phyloP scores from a whole-genome alignment of 2,797 vertebrate species.

The Corythornis leucogaster region DNA sequence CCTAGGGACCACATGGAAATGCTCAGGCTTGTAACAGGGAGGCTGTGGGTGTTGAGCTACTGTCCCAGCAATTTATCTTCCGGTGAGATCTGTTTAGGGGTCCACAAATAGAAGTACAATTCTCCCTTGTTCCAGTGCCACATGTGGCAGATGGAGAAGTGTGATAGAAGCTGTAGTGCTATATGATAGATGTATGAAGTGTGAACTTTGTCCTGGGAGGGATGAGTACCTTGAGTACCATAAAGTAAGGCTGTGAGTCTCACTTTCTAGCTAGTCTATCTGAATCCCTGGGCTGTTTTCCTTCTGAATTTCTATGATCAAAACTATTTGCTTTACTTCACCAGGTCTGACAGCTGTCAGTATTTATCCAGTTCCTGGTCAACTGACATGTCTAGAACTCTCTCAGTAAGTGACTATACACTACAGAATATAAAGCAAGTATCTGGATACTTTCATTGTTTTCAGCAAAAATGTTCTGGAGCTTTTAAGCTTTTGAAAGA shows the following conservation, averaged over 20 bases:
- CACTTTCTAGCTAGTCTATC: neutral
- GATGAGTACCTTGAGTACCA: neutral
- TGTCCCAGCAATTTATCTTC: neutral
- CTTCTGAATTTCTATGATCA: neutral
- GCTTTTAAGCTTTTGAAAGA: neutral
- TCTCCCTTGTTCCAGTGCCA: neutral
- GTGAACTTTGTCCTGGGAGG: neutral
- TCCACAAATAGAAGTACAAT: neutral
- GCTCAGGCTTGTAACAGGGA: neutral
- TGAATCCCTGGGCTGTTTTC: neutral
- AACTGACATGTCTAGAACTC: constrained; percentile 89
- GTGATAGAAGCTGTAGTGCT: neutral
- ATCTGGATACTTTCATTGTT: neutral
- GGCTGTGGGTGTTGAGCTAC: neutral
- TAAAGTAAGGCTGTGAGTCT: neutral
- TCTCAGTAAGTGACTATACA: constrained; percentile 85
- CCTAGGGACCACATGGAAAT: neutral
- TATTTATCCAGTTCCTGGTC: constrained; percentile 91
- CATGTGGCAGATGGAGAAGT: neutral
- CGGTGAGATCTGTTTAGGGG: neutral
- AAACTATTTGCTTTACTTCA: constrained; percentile 50
- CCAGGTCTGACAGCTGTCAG: constrained; percentile 88
- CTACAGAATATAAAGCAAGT: constrained; percentile 5
- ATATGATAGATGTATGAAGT: neutral
- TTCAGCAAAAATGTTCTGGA: neutral